Base-by-base conservation (phyloP, 1,140 invertebrate genomes). In the Conus betulinus region DNA sequence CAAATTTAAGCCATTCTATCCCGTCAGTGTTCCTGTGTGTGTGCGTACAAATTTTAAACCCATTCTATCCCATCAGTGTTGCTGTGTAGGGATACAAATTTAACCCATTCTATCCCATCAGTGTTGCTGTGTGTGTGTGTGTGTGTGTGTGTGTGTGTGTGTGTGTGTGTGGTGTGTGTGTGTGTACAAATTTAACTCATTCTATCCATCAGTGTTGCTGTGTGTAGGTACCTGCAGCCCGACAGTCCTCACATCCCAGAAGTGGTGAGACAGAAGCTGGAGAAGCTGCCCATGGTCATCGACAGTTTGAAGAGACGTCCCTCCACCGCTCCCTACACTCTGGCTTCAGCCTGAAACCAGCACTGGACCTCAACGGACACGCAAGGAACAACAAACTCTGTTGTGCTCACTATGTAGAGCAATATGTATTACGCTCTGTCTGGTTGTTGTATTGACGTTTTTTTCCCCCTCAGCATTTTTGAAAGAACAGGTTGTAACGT, bases 271-370 rank as follows among this genome's bases (percentile, higher is more conserved):
- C 67, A 89, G 15, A 91, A 93, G 82, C 88, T 94, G 57, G 92
- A 92, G 74, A 94, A 93, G 83, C 88, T 94, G 13, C 93, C 94
- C 1, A 51, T 90, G 57, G 91, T 94, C 27, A 74, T 94, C 51
- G 92, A 94, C 82, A 87, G 91, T 67, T 87, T 94, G 15, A 86
- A 87, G 57, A 89, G 78, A 51, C 81, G 87, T 25, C 67, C 86
- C 20, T 6, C 89, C 23, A 74, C 55, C 23, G 6, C 71, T 8
- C 71, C 85, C 15, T 57, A 27, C 27, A 53, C 17, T 20, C 23
- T 57, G 20, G 51, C 52, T 27, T 87, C 85, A 51, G 15, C 84
- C 23, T 85, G 84, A 85, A n/a, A 71, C 57, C 8, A 39, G 39
- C 39, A 39, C 39, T 39, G 39, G 39, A 39, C 39, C 39, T 39